Conservation (phyloP, 2,888 invertebrate genomes). For the Saturnia japonica region DNA sequence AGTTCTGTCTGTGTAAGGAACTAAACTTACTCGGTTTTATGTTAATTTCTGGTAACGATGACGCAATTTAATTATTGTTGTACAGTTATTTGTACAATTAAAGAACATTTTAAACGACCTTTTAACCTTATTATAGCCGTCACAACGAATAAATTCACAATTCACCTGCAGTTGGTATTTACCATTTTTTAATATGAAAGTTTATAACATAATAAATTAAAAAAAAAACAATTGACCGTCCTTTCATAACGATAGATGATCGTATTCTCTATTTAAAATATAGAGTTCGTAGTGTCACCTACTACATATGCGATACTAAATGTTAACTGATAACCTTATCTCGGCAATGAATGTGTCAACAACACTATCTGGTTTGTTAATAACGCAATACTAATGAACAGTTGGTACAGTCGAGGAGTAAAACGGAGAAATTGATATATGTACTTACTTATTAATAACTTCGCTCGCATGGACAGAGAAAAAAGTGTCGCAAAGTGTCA, state of each 20-base stretch:
- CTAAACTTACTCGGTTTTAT: constrained; percentile 12
- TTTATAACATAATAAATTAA: background rate
- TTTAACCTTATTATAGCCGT: background rate
- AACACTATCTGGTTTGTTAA: constrained; percentile 68
- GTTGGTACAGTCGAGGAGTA: constrained; percentile 40
- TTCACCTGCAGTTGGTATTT: background rate
- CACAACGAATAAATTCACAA: background rate
- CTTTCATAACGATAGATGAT: constrained; percentile 1
- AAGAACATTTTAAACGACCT: background rate
- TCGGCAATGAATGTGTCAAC: constrained; percentile 70
- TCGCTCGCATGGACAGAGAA: too few relatives aligned
- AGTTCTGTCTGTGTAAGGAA: background rate
- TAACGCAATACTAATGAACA: constrained; percentile 51
- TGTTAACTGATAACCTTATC: constrained; percentile 69
- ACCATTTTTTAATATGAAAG: background rate
- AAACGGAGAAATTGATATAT: constrained; percentile 23
- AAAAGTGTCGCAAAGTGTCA: too few relatives aligned
- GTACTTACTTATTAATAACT: background rate
- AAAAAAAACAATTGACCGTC: constrained; percentile 5
- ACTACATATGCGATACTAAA: constrained; percentile 31
- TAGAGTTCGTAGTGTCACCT: constrained; percentile 19
- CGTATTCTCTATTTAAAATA: constrained; percentile 15
- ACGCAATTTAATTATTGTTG: background rate
- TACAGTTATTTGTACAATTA: background rate
- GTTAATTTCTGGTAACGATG: background rate